Evolutionary conservation across 1,140 invertebrate species (phyloP).

Genomic region (Caenorhabditis remanei): DNA sequence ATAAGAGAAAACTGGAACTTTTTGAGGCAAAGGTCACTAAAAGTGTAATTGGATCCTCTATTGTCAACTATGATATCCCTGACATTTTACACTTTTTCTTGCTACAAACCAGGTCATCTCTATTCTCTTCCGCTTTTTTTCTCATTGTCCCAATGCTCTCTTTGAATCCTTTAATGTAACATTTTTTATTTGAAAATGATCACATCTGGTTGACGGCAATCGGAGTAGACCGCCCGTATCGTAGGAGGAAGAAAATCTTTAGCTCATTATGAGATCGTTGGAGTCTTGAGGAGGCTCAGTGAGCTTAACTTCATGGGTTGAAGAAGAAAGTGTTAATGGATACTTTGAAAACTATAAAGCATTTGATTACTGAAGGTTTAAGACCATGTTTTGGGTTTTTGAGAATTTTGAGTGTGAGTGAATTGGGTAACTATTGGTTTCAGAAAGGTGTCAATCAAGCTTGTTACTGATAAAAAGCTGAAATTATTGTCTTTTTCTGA

Average conservation of each 20-base stretch:
- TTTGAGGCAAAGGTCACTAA: background rate
- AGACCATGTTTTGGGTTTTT: background rate
- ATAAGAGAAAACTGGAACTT: background rate
- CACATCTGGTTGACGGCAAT: slow-evolving; percentile 46
- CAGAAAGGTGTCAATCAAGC: no score
- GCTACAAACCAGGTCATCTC: background rate
- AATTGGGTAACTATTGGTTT: no score
- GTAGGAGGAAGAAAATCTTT: slow-evolving; percentile 3
- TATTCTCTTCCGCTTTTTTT: background rate
- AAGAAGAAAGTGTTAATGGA: background rate
- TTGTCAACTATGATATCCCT: slow-evolving; percentile 15
- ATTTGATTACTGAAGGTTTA: background rate
- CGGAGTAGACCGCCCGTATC: slow-evolving; percentile 14
- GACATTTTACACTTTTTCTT: slow-evolving; percentile 39
- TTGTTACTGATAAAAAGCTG: background rate
- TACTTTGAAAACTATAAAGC: background rate
- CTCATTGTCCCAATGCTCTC: no score
- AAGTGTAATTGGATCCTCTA: background rate
- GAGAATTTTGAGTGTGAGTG: background rate
- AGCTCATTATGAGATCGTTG: slow-evolving; percentile 27
- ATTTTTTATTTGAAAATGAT: slow-evolving; percentile 39
- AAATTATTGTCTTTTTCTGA: background rate
- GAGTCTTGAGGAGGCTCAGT: no score
- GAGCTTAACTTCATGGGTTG: background rate
- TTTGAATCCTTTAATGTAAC: background rate